Percentiles rank a stretch among this genome's conserved stretches.
These are phyloP conservation scores for Zeuzera pyrina DNA, from an alignment of 2,888 invertebrate species.

Conservation along the genomic window DNA sequence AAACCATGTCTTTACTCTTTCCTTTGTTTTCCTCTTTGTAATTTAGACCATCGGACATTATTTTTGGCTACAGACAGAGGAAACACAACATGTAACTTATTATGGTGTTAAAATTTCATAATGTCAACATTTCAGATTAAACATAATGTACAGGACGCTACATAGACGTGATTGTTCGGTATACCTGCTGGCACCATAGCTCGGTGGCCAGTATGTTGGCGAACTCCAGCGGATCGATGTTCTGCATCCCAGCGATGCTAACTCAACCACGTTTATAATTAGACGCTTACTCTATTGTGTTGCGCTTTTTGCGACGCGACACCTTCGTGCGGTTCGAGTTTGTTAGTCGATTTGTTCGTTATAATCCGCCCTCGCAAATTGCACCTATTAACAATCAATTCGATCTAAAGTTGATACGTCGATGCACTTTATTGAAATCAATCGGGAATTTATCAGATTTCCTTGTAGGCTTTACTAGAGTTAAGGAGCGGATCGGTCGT, in stretches of 20 bases:
- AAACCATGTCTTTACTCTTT: too few species aligned
- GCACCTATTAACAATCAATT: constrained; percentile 8
- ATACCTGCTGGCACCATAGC: constrained; percentile 88
- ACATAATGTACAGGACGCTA: too few species aligned
- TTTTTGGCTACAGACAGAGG: too few species aligned
- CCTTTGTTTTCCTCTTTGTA: too few species aligned
- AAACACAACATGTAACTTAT: too few species aligned
- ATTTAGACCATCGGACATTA: too few species aligned
- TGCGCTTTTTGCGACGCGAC: constrained; percentile 72
- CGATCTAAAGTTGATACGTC: constrained; percentile 35
- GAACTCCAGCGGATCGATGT: constrained; percentile 88
- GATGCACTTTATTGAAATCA: constrained; percentile 23
- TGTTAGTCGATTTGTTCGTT: constrained; percentile 70
- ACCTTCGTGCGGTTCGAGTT: constrained; percentile 69
- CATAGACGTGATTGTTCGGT: too few species aligned
- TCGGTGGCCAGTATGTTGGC: constrained; percentile 88
- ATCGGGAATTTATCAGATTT: constrained; percentile 11
- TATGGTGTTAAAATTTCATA: too few species aligned
- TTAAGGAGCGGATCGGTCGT: constrained; percentile 43
- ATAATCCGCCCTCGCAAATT: constrained; percentile 66
- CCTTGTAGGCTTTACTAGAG: constrained; percentile 21
- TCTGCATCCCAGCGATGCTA: constrained; percentile 56
- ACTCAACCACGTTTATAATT: constrained; percentile 66
- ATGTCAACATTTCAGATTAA: too few species aligned
- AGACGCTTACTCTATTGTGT: constrained; percentile 71